Evolutionary conservation across 2,797 vertebrate species (phyloP).

Genomic region (Threskiornis aethiopicus): DNA sequence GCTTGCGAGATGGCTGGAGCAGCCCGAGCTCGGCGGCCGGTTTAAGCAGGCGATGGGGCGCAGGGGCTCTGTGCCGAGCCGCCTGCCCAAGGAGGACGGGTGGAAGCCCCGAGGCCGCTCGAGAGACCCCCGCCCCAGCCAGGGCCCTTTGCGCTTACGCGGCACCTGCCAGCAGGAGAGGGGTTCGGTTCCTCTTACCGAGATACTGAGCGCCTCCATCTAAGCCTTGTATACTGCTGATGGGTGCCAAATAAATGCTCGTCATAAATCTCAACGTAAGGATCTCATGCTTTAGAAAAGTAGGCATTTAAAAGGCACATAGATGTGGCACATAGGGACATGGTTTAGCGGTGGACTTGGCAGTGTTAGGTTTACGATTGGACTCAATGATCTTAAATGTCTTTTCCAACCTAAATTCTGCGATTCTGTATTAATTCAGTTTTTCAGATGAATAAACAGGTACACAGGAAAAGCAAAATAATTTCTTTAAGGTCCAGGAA

Average conservation of each 20-base stretch:
- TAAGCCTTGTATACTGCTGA: background rate
- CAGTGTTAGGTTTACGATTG: too few relatives aligned
- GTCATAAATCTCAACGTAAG: background rate
- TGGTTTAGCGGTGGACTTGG: too few relatives aligned
- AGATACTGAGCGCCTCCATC: background rate
- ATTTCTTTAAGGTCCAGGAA: background rate
- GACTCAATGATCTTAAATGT: too few relatives aligned
- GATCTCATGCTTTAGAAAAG: background rate
- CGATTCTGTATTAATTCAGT: background rate
- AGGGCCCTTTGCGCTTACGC: background rate
- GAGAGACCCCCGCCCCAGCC: fast-evolving
- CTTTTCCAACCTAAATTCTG: too few relatives aligned
- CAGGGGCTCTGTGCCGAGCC: background rate
- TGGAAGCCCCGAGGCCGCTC: background rate
- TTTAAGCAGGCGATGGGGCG: fast-evolving
- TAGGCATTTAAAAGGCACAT: too few relatives aligned
- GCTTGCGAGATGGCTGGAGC: background rate
- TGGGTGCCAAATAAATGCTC: background rate
- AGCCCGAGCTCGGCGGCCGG: background rate
- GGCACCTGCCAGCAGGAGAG: background rate
- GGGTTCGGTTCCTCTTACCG: background rate
- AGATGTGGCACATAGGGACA: too few relatives aligned
- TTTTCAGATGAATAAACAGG: background rate
- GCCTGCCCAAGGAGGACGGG: background rate
- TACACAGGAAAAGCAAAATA: background rate